These are phyloP conservation scores for Trididemnum clinides DNA, from an alignment of 23 tunicate genomes.

Conservation along the genomic window DNA sequence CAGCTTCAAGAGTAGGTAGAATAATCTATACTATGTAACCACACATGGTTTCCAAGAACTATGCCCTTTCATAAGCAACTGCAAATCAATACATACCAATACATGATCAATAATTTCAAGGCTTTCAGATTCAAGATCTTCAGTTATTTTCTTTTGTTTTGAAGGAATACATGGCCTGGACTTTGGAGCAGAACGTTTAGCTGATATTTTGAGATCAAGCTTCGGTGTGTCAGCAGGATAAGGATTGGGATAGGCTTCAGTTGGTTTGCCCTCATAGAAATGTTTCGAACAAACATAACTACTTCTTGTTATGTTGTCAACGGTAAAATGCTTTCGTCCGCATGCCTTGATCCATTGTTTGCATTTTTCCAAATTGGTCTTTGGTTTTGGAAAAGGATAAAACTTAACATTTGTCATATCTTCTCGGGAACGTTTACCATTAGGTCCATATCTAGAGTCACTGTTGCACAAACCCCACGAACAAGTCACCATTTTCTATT, in stretches of 20 bases:
- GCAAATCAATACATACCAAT: too few species aligned
- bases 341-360: background rate
- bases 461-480: conserved; percentile 36
- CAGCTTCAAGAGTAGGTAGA: too few species aligned
- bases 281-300: conserved; percentile 24
- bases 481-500: background rate
- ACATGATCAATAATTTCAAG: too few species aligned
- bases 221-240: background rate
- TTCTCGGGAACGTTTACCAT: too few species aligned
- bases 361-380: background rate
- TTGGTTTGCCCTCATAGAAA: background rate
- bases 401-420: background rate
- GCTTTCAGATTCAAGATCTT: too few species aligned
- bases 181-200: background rate
- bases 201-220: background rate
- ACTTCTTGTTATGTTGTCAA: background rate
- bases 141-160: background rate
- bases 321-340: background rate
- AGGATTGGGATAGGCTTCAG: background rate
- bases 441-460: background rate
- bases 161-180: background rate
- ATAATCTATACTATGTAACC: too few species aligned
- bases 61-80: too few species aligned
- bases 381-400: conserved; percentile 2
- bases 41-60: too few species aligned